Percentiles rank a stretch among this genome's conserved stretches.
These are phyloP conservation scores for Holacanthella duospinosa DNA, from an alignment of 2,888 invertebrate species.

Conservation along the genomic window DNA sequence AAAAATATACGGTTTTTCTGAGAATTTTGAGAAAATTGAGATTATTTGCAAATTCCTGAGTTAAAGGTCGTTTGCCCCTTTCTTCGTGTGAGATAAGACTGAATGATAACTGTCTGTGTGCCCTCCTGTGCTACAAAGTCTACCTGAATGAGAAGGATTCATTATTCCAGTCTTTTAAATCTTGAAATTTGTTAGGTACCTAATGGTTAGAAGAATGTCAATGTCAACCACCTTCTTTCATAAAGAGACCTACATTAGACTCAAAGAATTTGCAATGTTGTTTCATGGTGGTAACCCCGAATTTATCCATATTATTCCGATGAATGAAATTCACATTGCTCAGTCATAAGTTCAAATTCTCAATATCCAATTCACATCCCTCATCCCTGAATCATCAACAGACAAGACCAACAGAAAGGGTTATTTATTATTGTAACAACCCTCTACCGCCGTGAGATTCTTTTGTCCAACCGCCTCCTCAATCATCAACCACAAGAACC, in stretches of 20 bases:
- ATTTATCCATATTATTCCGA: too few relatives aligned
- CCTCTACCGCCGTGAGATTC: too few relatives aligned
- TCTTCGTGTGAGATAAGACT: background rate
- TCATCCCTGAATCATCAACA: background rate
- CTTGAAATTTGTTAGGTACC: too few relatives aligned
- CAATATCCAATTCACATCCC: background rate
- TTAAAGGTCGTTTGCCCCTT: background rate
- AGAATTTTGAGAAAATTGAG: background rate
- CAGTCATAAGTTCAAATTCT: background rate
- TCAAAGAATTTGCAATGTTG: background rate
- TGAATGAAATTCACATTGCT: too few relatives aligned
- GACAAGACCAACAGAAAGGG: background rate
- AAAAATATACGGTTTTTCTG: too few relatives aligned
- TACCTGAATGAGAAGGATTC: background rate
- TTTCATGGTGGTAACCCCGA: too few relatives aligned
- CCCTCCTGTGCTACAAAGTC: background rate
- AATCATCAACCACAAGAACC: too few relatives aligned
- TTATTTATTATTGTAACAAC: too few relatives aligned
- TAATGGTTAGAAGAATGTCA: slow-evolving; percentile 1
- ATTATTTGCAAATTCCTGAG: background rate
- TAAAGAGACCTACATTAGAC: background rate
- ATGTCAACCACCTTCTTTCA: background rate
- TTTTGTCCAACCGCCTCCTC: background rate
- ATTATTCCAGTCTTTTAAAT: too few relatives aligned
- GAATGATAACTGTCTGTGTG: background rate